These are phyloP conservation scores for Nebria ingens DNA, from an alignment of 1,140 invertebrate genomes.

Conservation along the genomic window DNA sequence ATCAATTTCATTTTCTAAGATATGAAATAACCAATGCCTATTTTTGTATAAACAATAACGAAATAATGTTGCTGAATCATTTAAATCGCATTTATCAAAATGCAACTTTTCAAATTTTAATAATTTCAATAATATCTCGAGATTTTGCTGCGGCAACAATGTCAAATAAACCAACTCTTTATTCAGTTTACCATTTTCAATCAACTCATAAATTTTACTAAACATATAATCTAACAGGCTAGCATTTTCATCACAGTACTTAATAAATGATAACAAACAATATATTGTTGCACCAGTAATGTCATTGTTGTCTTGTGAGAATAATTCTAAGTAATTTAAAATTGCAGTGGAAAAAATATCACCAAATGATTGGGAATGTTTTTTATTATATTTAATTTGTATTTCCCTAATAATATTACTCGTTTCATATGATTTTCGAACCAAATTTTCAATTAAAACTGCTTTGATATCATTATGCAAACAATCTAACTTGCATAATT, in stretches of 20 bases:
- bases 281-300: not conserved
- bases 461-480: not conserved
- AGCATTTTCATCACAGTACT: not conserved
- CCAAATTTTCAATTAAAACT: not conserved
- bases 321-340: not conserved
- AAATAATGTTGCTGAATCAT: slow-evolving; percentile 22
- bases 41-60: slow-evolving; percentile 25
- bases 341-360: not conserved
- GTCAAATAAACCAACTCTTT: slow-evolving; percentile 26
- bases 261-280: not conserved
- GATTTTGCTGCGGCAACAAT: slow-evolving; percentile 21
- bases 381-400: not conserved
- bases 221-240: not conserved
- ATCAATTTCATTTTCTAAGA: slow-evolving; percentile 18
- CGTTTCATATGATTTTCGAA: not conserved
- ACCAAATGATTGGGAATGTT: not conserved
- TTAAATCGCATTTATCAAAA: slow-evolving; percentile 19
- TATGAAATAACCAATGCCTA: slow-evolving; percentile 27
- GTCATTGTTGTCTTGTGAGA: not conserved
- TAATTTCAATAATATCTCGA: slow-evolving; percentile 21
- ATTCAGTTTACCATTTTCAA: slow-evolving; percentile 16
- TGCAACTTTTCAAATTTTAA: slow-evolving; percentile 20
- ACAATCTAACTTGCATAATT: not conserved
- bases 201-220: slow-evolving; percentile 13
- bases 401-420: not conserved